A percentile compares a stretch with the other conserved stretches of the same genome.
phyloP scores from a whole-genome alignment of 2,797 vertebrate species.

The Halcyon badia region DNA sequence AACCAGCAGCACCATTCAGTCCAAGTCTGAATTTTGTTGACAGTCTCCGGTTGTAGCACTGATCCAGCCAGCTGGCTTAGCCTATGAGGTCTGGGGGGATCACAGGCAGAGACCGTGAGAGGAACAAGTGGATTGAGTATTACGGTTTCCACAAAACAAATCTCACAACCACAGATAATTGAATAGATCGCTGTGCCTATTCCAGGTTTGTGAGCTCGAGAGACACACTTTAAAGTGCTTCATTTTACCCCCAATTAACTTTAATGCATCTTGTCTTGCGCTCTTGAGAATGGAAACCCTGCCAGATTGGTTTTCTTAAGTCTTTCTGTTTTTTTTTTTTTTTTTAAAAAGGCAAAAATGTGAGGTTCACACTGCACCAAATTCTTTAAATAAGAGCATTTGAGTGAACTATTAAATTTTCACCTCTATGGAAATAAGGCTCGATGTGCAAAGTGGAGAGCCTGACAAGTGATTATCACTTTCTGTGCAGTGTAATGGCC shows the following conservation, averaged over 20 bases:
- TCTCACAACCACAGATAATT: slow-evolving; percentile 18
- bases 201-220: slow-evolving; percentile 31
- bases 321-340: background rate
- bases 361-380: slow-evolving; percentile 39
- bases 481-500: slow-evolving; percentile 47
- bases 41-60: background rate
- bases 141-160: slow-evolving; percentile 47
- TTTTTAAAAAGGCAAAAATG: background rate
- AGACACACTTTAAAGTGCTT: slow-evolving; percentile 41
- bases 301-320: slow-evolving; percentile 45
- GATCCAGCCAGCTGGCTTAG: background rate
- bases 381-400: slow-evolving; percentile 63
- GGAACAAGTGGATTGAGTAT: background rate
- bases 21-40: background rate
- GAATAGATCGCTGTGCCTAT: slow-evolving; percentile 46
- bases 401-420: slow-evolving; percentile 58
- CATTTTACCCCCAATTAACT: slow-evolving; percentile 70
- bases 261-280: slow-evolving; percentile 53
- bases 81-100: background rate
- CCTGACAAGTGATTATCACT: slow-evolving; percentile 70
- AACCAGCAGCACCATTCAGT: background rate
- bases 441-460: slow-evolving; percentile 52
- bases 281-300: slow-evolving; percentile 26
- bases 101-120: background rate
- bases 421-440: slow-evolving; percentile 67